These are phyloP conservation scores for Excalfactoria chinensis DNA, from an alignment of 2,113 vertebrate genomes.

Conservation along the genomic window DNA sequence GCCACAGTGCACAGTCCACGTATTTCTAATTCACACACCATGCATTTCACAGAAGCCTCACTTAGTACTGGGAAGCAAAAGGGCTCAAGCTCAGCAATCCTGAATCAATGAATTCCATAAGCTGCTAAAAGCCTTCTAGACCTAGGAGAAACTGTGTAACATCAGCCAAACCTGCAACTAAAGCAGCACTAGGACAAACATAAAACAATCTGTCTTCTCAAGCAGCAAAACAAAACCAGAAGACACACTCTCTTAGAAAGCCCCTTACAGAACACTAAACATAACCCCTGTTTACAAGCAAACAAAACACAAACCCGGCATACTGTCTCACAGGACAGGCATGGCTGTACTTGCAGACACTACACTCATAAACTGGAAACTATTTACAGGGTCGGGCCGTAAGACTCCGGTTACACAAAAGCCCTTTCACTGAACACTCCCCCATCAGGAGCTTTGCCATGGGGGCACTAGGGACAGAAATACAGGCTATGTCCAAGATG, in stretches of 20 bases:
- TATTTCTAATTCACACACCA: neutral
- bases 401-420: neutral
- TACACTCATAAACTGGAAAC: neutral
- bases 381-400: neutral
- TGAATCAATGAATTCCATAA: neutral
- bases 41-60: neutral
- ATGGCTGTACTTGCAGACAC: neutral
- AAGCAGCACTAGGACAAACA: neutral
- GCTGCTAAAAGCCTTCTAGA: neutral
- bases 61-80: neutral
- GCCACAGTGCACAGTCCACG: neutral
- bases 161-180: neutral
- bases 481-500: rapidly evolving
- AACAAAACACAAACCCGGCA: rapidly evolving
- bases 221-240: neutral
- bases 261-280: neutral
- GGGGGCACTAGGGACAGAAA: neutral
- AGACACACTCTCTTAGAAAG: neutral
- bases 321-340: rapidly evolving
- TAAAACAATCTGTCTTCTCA: neutral
- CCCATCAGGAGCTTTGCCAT: neutral
- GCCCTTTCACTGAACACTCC: neutral
- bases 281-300: neutral
- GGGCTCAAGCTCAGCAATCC: neutral
- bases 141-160: neutral